phyloP scores from a whole-genome alignment of 2,113 vertebrate genomes.

The Mellivora capensis region DNA sequence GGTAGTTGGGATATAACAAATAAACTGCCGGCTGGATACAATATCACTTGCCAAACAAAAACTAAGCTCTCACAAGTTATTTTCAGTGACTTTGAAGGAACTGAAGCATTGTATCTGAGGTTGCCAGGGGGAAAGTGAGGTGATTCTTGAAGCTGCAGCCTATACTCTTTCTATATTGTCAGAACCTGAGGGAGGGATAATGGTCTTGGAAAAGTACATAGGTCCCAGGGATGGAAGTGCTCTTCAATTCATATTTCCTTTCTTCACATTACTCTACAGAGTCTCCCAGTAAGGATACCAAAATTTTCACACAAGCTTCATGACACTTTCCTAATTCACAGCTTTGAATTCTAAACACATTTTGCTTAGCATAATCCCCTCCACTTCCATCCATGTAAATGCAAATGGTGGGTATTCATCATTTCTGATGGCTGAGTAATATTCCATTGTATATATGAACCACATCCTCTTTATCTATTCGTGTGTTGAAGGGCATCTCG shows the following conservation, averaged over 20 bases:
- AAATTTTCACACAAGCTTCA: background rate
- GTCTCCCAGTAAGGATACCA: background rate
- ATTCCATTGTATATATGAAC: too few species aligned
- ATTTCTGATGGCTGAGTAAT: too few species aligned
- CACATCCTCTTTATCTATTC: too few species aligned
- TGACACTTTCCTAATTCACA: background rate
- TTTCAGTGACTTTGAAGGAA: background rate
- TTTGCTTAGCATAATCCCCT: background rate
- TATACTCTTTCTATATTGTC: background rate
- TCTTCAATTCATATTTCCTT: conserved; percentile 16
- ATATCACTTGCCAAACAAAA: background rate
- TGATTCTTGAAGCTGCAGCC: background rate
- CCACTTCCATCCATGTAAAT: too few species aligned
- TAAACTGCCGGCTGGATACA: background rate
- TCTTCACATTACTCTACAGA: background rate
- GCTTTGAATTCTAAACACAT: background rate
- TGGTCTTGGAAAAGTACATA: conserved; percentile 20
- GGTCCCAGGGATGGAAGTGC: background rate
- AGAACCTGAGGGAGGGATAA: background rate
- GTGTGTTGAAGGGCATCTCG: too few species aligned
- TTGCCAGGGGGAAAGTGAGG: background rate
- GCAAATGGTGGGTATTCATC: too few species aligned
- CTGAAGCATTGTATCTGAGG: background rate
- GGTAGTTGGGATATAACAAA: background rate
- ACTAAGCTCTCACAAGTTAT: background rate